phyloP scores from a whole-genome alignment of 2,113 vertebrate genomes.

The Picathartes gymnocephalus region DNA sequence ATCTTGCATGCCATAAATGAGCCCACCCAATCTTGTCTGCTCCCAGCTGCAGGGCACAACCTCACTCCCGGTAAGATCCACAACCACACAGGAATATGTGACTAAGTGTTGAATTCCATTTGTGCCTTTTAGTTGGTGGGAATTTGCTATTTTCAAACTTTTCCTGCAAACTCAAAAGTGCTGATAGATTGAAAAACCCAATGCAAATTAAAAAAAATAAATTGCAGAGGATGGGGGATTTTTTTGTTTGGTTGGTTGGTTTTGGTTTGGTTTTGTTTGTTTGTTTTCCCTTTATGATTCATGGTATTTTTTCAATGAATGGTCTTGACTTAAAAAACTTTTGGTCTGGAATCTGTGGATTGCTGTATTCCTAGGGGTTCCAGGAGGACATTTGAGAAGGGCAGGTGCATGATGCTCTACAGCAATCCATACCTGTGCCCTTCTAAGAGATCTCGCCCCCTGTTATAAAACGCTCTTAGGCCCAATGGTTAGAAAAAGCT shows the following conservation, averaged over 20 bases:
- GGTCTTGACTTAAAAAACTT: neutral
- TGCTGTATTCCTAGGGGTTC: neutral
- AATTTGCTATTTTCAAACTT: neutral
- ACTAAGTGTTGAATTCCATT: neutral
- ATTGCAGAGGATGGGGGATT: neutral
- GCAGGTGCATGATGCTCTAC: neutral
- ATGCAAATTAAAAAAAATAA: neutral
- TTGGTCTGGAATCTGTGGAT: neutral
- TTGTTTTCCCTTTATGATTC: neutral
- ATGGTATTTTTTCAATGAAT: neutral
- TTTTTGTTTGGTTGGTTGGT: neutral
- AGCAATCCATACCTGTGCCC: neutral
- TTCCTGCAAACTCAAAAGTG: neutral
- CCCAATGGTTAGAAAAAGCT: neutral
- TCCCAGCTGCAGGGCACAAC: neutral
- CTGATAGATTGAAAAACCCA: neutral
- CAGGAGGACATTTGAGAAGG: neutral
- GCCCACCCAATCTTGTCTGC: neutral
- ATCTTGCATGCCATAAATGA: neutral
- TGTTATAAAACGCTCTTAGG: neutral
- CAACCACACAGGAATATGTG: neutral
- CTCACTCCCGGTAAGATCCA: neutral
- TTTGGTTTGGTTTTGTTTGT: no score
- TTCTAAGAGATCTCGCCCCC: neutral
- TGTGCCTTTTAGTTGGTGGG: neutral